These are phyloP conservation scores for Datnioides undecimradiatus DNA, from an alignment of 2,113 vertebrate genomes.

Conservation along the genomic window DNA sequence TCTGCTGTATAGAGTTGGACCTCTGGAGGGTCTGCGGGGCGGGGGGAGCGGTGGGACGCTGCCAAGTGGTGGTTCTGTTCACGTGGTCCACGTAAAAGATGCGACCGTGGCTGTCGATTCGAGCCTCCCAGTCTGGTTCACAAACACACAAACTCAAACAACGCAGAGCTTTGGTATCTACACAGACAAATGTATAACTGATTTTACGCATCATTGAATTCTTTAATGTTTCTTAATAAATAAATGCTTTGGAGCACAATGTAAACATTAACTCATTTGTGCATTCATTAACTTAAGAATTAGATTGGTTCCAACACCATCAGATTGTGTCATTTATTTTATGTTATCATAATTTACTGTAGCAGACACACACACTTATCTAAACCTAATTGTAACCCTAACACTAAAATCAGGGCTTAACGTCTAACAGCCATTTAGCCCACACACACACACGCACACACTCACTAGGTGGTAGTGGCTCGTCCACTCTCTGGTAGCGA, in stretches of 20 bases:
- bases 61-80: constrained; percentile 96
- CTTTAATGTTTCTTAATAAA: too few relatives aligned
- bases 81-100: constrained; percentile 96
- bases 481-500: constrained; percentile 97
- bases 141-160: constrained; percentile 15
- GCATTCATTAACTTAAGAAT: too few relatives aligned
- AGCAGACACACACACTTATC: constrained; percentile 1
- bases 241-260: too few relatives aligned
- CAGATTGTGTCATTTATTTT: too few relatives aligned
- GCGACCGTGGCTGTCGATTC: constrained; percentile 95
- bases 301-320: too few relatives aligned
- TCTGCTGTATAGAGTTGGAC: constrained; percentile 94
- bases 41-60: constrained; percentile 91
- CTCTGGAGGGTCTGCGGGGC: constrained; percentile 92
- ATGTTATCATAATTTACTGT: background rate
- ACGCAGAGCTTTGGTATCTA: background rate
- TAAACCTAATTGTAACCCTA: too few relatives aligned
- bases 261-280: too few relatives aligned
- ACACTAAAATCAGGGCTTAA: too few relatives aligned
- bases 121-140: constrained; percentile 92
- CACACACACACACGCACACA: constrained; percentile 71
- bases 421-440: too few relatives aligned
- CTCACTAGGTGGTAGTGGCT: constrained; percentile 96
- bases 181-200: background rate
- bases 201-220: background rate